phyloP scores from a whole-genome alignment of 2,888 invertebrate genomes.

The Lasioglossum calceatum region DNA sequence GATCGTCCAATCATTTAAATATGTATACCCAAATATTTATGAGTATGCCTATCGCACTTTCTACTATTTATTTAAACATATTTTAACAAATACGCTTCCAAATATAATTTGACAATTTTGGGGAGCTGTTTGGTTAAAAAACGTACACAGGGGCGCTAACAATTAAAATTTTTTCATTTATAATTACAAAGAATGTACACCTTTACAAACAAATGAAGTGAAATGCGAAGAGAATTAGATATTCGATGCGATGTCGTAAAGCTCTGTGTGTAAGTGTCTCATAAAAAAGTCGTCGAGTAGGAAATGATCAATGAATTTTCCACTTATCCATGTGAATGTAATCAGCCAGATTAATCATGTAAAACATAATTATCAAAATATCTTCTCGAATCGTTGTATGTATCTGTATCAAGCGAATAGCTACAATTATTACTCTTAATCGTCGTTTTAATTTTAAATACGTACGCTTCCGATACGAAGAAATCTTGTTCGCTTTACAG shows the following conservation, averaged over 20 bases:
- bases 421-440: conserved; percentile 5
- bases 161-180: conserved; percentile 76
- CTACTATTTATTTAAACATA: not conserved
- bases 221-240: conserved; percentile 68
- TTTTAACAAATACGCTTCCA: not conserved
- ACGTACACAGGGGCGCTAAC: conserved; percentile 57
- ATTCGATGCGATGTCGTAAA: conserved; percentile 62
- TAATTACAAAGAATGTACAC: conserved; percentile 78
- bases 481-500: conserved; percentile 56
- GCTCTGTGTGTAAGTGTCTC: conserved; percentile 59
- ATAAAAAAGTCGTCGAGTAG: conserved; percentile 63
- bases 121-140: conserved; percentile 23
- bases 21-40: too few species aligned
- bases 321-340: conserved; percentile 47
- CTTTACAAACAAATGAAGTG: conserved; percentile 73
- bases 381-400: conserved; percentile 27
- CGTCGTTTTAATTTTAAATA: conserved; percentile 14
- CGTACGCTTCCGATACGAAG: conserved; percentile 23
- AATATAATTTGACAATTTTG: conserved; percentile 10
- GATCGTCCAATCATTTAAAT: not conserved
- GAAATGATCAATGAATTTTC: conserved; percentile 41
- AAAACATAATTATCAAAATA: conserved; percentile 29
- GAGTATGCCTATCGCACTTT: not conserved
- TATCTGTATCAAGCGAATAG: conserved; percentile 13
- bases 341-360: conserved; percentile 60